phyloP scores from a whole-genome alignment of 1,140 invertebrate species.

The Macrosteles quadrilineatus region DNA sequence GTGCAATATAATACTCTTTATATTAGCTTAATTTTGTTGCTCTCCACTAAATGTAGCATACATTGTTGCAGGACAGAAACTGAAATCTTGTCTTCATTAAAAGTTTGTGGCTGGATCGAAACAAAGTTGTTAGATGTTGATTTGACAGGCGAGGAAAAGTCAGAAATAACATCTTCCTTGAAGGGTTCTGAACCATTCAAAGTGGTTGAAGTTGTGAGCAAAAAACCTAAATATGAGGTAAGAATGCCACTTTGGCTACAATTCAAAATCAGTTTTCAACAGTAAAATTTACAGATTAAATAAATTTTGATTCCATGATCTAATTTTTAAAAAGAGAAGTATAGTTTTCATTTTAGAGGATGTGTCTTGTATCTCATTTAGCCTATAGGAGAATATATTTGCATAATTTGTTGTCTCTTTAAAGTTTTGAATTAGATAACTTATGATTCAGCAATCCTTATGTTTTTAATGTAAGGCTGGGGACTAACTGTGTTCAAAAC shows the following conservation, averaged over 20 bases:
- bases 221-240: slow-evolving; percentile 39
- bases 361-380: neutral
- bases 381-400: neutral
- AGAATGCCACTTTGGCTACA: neutral
- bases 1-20: neutral
- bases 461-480: too few species aligned
- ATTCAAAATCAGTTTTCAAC: neutral
- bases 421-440: neutral
- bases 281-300: neutral
- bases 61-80: slow-evolving; percentile 44
- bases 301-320: neutral
- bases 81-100: slow-evolving; percentile 55
- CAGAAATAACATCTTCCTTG: neutral
- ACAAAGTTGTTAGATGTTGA: slow-evolving; percentile 45
- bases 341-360: neutral
- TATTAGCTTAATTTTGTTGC: neutral
- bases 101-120: slow-evolving; percentile 64
- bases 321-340: neutral
- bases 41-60: too few species aligned
- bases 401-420: neutral
- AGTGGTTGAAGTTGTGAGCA: slow-evolving; percentile 27
- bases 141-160: slow-evolving; percentile 18
- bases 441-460: too few species aligned
- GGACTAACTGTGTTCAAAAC: too few species aligned
- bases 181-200: slow-evolving; percentile 5